Conservation (phyloP, 2,888 invertebrate genomes). For the Ophion obscuratus region DNA sequence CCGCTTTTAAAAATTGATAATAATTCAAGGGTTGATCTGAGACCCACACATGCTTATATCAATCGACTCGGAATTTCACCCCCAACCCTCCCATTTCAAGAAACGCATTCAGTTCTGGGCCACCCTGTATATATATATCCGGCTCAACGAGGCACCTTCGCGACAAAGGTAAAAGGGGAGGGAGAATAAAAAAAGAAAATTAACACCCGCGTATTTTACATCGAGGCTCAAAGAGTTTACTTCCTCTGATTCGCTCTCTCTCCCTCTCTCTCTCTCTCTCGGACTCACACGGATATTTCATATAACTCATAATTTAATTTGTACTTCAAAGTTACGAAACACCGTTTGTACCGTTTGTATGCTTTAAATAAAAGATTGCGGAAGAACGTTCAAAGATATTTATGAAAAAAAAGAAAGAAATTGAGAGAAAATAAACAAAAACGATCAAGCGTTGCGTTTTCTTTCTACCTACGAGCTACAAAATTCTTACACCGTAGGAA, state of each 20-base stretch:
- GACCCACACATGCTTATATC: too few relatives aligned
- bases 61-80: too few relatives aligned
- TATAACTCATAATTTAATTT: conserved; percentile 78
- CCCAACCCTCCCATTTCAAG: too few relatives aligned
- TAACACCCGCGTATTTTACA: conserved; percentile 6
- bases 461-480: background rate
- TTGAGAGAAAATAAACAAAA: conserved; percentile 18
- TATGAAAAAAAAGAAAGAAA: conserved; percentile 16
- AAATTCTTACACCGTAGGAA: background rate
- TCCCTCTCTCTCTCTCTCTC: conserved; percentile 29
- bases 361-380: conserved; percentile 84
- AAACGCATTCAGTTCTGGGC: too few relatives aligned
- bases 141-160: conserved; percentile 46
- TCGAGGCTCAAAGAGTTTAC: conserved; percentile 16
- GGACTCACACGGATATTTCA: conserved; percentile 61
- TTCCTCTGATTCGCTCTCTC: conserved; percentile 30
- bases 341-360: conserved; percentile 84
- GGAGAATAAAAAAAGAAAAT: conserved; percentile 8
- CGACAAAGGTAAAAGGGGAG: conserved; percentile 21
- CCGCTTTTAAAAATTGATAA: too few relatives aligned
- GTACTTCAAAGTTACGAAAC: conserved; percentile 80
- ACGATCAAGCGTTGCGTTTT: background rate
- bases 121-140: background rate
- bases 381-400: conserved; percentile 69
- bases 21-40: too few relatives aligned